Evolutionary conservation across 2,113 vertebrate species (phyloP).

Genomic region (Myotis brandtii): DNA sequence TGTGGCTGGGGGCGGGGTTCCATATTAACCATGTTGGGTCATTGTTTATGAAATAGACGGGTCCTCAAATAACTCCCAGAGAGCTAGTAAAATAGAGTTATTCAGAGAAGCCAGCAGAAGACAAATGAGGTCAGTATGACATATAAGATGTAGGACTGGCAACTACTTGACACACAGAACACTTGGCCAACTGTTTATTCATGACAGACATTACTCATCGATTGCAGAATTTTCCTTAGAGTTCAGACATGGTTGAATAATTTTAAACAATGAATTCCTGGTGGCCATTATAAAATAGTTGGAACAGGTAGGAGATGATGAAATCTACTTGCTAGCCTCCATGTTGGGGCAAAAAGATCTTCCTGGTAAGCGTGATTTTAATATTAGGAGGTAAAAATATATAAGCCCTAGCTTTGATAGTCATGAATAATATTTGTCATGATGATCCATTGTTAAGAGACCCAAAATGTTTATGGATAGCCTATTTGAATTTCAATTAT

Average conservation of each 20-base stretch:
- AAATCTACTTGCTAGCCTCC: background rate
- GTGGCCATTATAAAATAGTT: background rate
- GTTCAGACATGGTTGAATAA: background rate
- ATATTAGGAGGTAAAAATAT: conserved; percentile 4
- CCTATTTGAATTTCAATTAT: conserved; percentile 70
- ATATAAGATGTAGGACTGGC: background rate
- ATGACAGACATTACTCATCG: background rate
- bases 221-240: background rate
- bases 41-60: background rate
- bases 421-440: conserved; percentile 66
- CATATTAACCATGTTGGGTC: background rate
- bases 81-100: background rate
- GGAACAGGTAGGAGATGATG: background rate
- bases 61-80: background rate
- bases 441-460: conserved; percentile 77
- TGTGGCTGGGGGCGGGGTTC: background rate
- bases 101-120: background rate
- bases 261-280: background rate
- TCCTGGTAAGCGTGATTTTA: background rate
- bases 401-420: background rate
- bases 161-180: background rate
- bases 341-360: background rate
- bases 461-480: conserved; percentile 73
- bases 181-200: background rate
- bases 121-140: background rate